A percentile compares a stretch with the other conserved stretches of the same genome.
Evolutionary conservation across 2,113 vertebrate genomes (phyloP).

Genomic region (Platichthys flesus): DNA sequence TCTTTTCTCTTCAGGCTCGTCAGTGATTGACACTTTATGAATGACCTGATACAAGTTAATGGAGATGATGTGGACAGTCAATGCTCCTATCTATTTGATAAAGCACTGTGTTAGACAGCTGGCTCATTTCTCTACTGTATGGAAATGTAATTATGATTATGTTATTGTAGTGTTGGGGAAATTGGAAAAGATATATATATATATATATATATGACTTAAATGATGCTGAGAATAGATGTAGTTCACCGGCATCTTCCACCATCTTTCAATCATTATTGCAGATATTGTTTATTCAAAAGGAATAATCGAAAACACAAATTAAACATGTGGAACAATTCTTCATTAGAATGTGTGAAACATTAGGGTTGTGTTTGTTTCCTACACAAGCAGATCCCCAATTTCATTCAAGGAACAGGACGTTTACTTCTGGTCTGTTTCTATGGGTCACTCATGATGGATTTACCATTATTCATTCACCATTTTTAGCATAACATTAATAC

Average conservation of each 20-base stretch:
- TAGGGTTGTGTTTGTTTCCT: too few relatives aligned
- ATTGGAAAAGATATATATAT: neutral
- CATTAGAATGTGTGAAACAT: too few relatives aligned
- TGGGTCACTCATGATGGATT: too few relatives aligned
- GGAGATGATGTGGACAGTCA: neutral
- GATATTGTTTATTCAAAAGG: neutral
- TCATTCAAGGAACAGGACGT: too few relatives aligned
- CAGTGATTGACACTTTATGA: neutral
- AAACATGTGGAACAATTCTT: too few relatives aligned
- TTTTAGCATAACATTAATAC: too few relatives aligned
- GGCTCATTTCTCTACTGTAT: constrained; percentile 6
- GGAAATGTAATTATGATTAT: neutral
- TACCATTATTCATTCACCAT: too few relatives aligned
- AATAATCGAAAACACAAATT: neutral
- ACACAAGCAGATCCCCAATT: too few relatives aligned
- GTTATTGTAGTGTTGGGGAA: neutral
- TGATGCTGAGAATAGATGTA: neutral
- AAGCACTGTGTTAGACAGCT: neutral
- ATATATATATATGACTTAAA: too few relatives aligned
- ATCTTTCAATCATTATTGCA: neutral
- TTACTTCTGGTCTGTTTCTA: too few relatives aligned
- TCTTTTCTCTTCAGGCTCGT: neutral
- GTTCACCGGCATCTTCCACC: neutral
- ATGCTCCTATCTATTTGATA: neutral
- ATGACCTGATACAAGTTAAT: constrained; percentile 8